Conservation (phyloP, 2,888 invertebrate genomes). For the Ophraella communa region DNA sequence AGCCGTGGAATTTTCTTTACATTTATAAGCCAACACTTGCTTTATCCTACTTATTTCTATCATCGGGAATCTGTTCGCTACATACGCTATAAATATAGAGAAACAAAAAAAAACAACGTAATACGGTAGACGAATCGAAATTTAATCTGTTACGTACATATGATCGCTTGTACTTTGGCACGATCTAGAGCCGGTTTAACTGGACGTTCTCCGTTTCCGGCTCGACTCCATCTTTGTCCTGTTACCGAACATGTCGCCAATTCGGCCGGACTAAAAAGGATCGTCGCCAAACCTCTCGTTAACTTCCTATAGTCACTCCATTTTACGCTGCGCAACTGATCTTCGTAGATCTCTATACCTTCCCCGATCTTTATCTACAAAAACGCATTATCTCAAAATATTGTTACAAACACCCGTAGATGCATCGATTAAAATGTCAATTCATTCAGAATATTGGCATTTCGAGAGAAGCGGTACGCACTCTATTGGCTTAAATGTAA, state of each 20-base stretch:
- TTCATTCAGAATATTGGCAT: too few species aligned
- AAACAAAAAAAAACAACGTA: constrained; percentile 7
- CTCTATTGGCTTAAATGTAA: too few species aligned
- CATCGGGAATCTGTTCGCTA: constrained; percentile 75
- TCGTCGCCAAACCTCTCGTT: constrained; percentile 76
- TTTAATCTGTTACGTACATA: constrained; percentile 61
- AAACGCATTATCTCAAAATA: too few species aligned
- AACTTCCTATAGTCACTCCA: constrained; percentile 79
- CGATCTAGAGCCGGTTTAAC: constrained; percentile 77
- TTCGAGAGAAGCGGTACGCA: too few species aligned
- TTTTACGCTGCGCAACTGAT: constrained; percentile 73
- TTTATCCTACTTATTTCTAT: constrained; percentile 78
- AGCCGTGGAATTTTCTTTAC: constrained; percentile 79
- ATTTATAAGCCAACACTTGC: constrained; percentile 78
- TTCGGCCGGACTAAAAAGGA: constrained; percentile 75
- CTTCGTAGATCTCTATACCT: constrained; percentile 76
- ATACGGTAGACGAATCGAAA: too few species aligned
- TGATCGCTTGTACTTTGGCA: constrained; percentile 76
- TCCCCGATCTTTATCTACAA: constrained; percentile 73
- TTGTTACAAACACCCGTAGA: neutral
- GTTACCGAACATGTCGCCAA: constrained; percentile 78
- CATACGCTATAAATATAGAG: constrained; percentile 65
- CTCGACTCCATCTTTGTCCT: constrained; percentile 77
- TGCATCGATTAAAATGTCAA: too few species aligned
- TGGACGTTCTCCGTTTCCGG: constrained; percentile 75